Base-by-base conservation (phyloP, 2,113 vertebrate genomes). In the Pampusana beccarii region DNA sequence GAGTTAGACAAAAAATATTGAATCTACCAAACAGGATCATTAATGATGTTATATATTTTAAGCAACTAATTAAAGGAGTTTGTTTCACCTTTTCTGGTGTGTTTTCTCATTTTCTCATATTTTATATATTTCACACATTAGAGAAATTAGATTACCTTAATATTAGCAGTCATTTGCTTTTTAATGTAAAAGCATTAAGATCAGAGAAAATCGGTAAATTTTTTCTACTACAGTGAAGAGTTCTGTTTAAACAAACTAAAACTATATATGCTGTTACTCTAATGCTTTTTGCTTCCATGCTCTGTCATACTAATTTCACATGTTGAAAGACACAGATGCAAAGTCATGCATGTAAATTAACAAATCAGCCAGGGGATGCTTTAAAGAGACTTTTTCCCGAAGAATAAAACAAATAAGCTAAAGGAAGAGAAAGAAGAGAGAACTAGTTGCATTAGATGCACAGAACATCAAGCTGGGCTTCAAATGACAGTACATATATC, bases 261-360 rank as follows among this genome's bases (percentile, higher is more conserved):
- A 44, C 80, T 46, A 58, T 86, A 62, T 93, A 70, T 94, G 25
- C 64, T 69, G 14, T 36, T 94, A 93, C 71, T 71, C 34, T 91
- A 96, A 93, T 80, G 61, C 58, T 53, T 91, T 66, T 84, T 92
- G 64, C 92, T 90, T 93, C 75, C 64, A 86, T 67, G 50, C 7
- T 91, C 48, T 67, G 12, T 42, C 73, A 25, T 48, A 40, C 48
- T 86, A 54, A 25, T 86, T 94, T 94, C 70, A 64, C 82, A 77
- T 33, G 21, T 83, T 95, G 90, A 93, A 95, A 96, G 86, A 61
- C 86, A 94, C 70, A 95, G 83, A 80, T 97, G 84, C 64, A 85
- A 67, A 83, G 33, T 73, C 82, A 74, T 74, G 38, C 34, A 50
- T 78, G 65, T 86, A 82, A 93, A 69, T 91, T 91, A 96, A 80